These are phyloP conservation scores for Bombus pascuorum DNA, from an alignment of 1,140 invertebrate genomes.

Conservation along the genomic window DNA sequence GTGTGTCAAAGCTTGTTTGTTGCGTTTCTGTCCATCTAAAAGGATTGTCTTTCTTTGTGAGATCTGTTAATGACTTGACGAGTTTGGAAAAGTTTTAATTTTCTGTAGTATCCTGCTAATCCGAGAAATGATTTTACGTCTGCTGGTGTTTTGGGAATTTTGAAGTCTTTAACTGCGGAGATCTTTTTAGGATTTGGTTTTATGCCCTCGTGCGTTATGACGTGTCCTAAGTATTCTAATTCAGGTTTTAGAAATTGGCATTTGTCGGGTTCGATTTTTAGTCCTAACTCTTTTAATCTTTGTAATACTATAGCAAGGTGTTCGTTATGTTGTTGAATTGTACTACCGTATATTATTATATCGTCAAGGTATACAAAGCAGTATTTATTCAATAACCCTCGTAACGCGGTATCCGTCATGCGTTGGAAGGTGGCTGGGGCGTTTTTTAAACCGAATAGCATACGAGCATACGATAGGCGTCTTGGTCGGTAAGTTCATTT, in stretches of 20 bases:
- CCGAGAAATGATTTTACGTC: constrained; percentile 10
- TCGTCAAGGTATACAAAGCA: background rate
- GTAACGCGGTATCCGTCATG: background rate
- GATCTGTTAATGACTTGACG: background rate
- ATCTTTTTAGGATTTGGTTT: constrained; percentile 8
- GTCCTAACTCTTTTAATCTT: background rate
- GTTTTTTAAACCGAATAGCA: background rate
- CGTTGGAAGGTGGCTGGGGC: background rate
- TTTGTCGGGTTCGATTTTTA: background rate
- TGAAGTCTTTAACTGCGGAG: background rate
- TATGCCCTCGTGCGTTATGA: background rate
- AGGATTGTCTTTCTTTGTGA: background rate
- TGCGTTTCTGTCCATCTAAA: background rate
- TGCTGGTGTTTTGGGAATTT: background rate
- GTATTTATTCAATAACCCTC: background rate
- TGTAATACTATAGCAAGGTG: background rate
- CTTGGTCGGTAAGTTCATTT: too few species aligned
- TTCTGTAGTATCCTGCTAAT: constrained; percentile 15
- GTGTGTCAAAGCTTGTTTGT: background rate
- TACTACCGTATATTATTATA: background rate
- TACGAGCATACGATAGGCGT: background rate
- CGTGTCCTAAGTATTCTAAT: background rate
- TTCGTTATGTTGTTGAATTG: background rate
- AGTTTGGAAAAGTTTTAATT: constrained; percentile 6
- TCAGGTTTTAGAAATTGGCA: background rate